phyloP scores from a whole-genome alignment of 2,113 vertebrate species.

The Cygnus atratus region DNA sequence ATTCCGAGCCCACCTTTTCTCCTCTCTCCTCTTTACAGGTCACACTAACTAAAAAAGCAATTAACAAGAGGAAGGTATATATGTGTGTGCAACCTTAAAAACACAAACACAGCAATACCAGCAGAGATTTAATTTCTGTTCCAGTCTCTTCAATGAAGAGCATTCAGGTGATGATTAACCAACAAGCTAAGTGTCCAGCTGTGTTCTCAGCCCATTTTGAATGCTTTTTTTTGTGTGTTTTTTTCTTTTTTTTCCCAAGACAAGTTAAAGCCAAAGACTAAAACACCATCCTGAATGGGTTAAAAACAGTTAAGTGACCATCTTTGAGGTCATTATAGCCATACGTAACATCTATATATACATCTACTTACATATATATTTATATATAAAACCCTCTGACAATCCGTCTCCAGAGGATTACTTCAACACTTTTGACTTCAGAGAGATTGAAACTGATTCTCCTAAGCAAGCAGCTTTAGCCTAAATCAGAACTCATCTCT shows the following conservation, averaged over 20 bases:
- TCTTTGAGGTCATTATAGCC: conserved; percentile 2
- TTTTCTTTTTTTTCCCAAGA: background rate
- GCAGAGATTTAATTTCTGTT: conserved; percentile 3
- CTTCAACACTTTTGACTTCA: conserved; percentile 22
- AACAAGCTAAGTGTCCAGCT: conserved; percentile 25
- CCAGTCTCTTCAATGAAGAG: background rate
- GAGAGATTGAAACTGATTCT: conserved; percentile 43
- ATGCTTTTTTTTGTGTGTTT: background rate
- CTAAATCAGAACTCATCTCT: conserved; percentile 53
- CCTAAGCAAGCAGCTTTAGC: conserved; percentile 47
- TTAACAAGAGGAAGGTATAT: background rate
- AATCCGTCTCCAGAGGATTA: conserved; percentile 24
- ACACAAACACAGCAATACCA: background rate
- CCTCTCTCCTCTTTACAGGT: background rate
- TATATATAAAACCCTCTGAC: background rate
- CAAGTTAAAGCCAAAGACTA: conserved; percentile 6
- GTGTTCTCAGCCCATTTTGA: background rate
- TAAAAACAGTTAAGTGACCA: conserved; percentile 47
- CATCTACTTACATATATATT: background rate
- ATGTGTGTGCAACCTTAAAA: background rate
- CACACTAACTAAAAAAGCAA: background rate
- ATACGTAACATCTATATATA: background rate
- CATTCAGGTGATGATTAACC: conserved; percentile 42
- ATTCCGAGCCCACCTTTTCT: background rate
- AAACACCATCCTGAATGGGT: background rate